phyloP scores from a whole-genome alignment of 1,140 invertebrate species.

The Venturia canescens region DNA sequence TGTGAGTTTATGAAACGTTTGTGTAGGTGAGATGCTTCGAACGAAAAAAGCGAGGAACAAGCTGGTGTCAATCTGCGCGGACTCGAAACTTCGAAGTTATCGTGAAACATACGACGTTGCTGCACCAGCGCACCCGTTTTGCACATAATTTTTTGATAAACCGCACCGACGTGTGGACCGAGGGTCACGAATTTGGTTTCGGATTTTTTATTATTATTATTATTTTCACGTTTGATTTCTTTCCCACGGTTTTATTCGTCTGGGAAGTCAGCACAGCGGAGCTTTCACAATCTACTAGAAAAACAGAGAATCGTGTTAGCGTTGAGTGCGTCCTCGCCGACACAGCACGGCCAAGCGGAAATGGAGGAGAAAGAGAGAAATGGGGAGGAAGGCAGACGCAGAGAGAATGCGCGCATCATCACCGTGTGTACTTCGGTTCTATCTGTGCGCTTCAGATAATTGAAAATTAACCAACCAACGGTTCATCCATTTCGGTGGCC shows the following conservation, averaged over 20 bases:
- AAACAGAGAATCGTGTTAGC: slow-evolving; percentile 50
- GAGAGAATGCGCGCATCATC: background rate
- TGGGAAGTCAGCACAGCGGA: background rate
- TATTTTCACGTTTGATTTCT: background rate
- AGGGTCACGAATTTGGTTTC: too few species aligned
- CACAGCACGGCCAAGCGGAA: slow-evolving; percentile 28
- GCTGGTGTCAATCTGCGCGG: too few species aligned
- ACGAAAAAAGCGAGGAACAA: too few species aligned
- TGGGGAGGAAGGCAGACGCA: background rate
- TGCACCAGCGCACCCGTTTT: background rate
- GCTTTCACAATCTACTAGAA: background rate
- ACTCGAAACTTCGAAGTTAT: too few species aligned
- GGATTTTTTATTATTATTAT: too few species aligned
- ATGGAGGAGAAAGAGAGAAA: background rate
- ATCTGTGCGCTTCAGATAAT: slow-evolving; percentile 60
- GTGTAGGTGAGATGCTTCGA: too few species aligned
- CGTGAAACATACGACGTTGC: too few species aligned
- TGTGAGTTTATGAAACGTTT: background rate
- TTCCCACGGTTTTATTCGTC: background rate
- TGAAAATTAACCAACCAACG: slow-evolving; percentile 72
- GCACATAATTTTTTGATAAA: too few species aligned
- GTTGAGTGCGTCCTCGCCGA: slow-evolving; percentile 51
- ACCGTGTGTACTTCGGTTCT: slow-evolving; percentile 38
- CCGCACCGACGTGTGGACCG: too few species aligned
- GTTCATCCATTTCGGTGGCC: slow-evolving; percentile 62